These are phyloP conservation scores for human DNA, from an alignment of 2,113 vertebrate species.

Conservation along the genomic window DNA sequence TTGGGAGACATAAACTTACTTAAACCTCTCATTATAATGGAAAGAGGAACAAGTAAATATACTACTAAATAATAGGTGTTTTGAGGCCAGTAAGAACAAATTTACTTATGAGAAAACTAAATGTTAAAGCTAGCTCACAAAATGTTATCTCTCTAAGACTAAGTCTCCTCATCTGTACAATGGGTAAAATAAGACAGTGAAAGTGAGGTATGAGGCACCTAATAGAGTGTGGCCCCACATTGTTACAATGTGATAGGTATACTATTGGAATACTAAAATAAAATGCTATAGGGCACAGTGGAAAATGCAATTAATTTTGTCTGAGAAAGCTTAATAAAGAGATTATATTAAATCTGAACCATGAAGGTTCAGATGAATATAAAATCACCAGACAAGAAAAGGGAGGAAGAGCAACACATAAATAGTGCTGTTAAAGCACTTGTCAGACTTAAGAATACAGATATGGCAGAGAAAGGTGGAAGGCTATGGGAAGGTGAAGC, in stretches of 20 bases:
- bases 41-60: not conserved
- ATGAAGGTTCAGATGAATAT: not conserved
- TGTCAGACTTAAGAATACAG: not conserved
- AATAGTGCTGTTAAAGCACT: not conserved
- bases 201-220: accelerated
- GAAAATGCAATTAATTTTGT: not conserved
- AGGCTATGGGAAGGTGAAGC: not conserved
- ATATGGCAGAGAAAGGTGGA: not conserved
- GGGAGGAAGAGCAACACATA: not conserved
- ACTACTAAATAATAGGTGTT: not conserved
- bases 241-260: not conserved
- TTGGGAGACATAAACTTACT: not conserved
- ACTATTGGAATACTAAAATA: not conserved
- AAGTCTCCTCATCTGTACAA: not conserved
- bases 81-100: not conserved
- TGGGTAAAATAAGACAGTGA: not conserved
- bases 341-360: not conserved
- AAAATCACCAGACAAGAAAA: not conserved
- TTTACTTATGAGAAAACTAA: not conserved
- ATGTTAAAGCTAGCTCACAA: not conserved
- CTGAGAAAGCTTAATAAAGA: not conserved
- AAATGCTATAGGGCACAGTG: not conserved
- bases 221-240: not conserved
- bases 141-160: not conserved
- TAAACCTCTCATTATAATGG: not conserved